Base-by-base conservation (phyloP, 2,113 vertebrate genomes). In the Tretioscincus oriximinensis region DNA sequence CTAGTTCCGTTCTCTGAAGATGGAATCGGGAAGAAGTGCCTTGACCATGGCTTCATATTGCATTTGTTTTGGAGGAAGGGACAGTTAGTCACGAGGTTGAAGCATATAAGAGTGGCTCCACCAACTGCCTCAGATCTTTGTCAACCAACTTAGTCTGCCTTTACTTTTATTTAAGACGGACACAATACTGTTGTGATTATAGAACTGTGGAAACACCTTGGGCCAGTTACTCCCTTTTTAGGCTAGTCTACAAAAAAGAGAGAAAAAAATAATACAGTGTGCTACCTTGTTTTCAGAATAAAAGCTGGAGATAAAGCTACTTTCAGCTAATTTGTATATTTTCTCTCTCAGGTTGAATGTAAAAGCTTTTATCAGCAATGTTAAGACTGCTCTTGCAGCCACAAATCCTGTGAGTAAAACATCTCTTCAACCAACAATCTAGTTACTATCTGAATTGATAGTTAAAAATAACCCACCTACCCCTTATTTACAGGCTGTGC, bases 281-380 rank as follows among this genome's bases (percentile, higher is more conserved):
- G 49, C 51, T 16, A 51, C 8, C 14, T 51, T 51, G 51, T 2
- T 16, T 51, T 51, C 51, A 58, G 54, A 58, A 58, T 18, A 58
- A 58, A 58, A 4, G 14, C 54, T 18, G 54, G 54, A 18, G 14
- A 51, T 51, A 51, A 58, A 58, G 14, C 1, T 84, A 28, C 79
- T 82, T 81, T 80, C 35, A 87, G 22, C 51, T 68, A 76, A 82
- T 45, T 65, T 28, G 26, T 73, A 49, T n/a, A 69, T 28, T 79
- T 73, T 35, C 70, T 86, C 28, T 84, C 78, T 26, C 88, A 99
- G 98, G 31, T 94, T 99, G 84, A 99, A 99, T 68, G 98, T 99
- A 76, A 99, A 99, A 88, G 98, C 94, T 80, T 99, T 99, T 90
- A 99, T 99, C 90, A 99, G 95, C 94, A 98, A 99, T 0, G 98